Evolutionary conservation across 2,888 invertebrate species (phyloP), one percentile per base, ranked within the genome.

Genomic region (Thumatha senex): DNA sequence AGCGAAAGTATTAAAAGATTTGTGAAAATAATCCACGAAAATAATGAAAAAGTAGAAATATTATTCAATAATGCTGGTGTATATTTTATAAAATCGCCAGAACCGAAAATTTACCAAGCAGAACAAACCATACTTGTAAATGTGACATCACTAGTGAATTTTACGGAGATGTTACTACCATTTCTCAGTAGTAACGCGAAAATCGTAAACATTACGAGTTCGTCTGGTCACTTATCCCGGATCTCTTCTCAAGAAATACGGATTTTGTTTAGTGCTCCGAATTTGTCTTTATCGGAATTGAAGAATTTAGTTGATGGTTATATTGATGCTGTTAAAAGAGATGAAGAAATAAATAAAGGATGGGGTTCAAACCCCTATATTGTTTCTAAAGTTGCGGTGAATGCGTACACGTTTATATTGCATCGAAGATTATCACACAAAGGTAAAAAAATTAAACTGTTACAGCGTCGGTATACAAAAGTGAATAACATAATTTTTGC

Each of bases 201-300:
- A 61, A 95, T 97, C 29, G 93, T 96, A 0, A 96, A 96, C 68
- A 82, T 97, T 1, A 95, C 96, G 0, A 96, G 96, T 77, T 93
- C 93, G 2, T 92, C 92, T 0, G 96, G 96, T 0, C 94, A 94
- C 67, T 82, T 95, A 12, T 89, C 91, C 0, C 80, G 90, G 44
- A 93, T 96, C 65, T 93, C 94, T 9, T 93, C 93, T 4, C 79
- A 89, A 47, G 82, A 86, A 12, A 71, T 95, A 11, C 73, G 76
- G 44, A 84, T 86, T 44, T 82, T 82, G 54, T 81, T 96, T 3
- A 78, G 84, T 5, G 78, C 89, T 53, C 76, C 85, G 13, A 76
- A 85, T 36, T 80, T 95, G 29, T 93, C 93, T 7, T 86, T 94
- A 54, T 78, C 87, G 0, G 80, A 92, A 48, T 80, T 96, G 45